Conservation (phyloP, 1,140 invertebrate genomes). For the Cyclargus thomasi region DNA sequence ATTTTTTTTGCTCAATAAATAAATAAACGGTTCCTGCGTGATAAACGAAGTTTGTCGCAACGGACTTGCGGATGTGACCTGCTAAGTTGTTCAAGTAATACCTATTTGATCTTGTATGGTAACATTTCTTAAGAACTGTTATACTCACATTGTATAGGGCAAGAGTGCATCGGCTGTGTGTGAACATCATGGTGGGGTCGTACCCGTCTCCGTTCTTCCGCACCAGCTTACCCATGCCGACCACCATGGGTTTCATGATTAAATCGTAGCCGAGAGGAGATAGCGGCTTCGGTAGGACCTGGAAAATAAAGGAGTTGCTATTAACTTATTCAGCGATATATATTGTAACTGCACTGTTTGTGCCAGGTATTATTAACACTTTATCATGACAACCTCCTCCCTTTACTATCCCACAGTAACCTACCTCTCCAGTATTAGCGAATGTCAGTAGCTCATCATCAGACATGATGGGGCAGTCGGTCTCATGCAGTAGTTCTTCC, state of each 20-base stretch:
- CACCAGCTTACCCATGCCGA: conserved; percentile 32
- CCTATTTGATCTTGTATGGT: too few species aligned
- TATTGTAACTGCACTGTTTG: neutral
- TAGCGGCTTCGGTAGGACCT: conserved; percentile 61
- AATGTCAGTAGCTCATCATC: conserved; percentile 73
- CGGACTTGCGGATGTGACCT: too few species aligned
- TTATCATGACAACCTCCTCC: neutral
- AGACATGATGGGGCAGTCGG: conserved; percentile 78
- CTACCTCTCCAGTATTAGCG: conserved; percentile 81
- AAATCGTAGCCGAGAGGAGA: conserved; percentile 47
- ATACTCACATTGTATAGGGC: conserved; percentile 73
- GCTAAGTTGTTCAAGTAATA: too few species aligned
- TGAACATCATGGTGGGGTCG: conserved; percentile 38
- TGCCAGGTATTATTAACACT: too few species aligned
- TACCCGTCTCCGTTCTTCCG: conserved; percentile 32
- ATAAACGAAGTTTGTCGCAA: too few species aligned
- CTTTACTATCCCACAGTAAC: neutral
- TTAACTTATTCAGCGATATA: neutral
- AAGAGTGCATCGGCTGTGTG: conserved; percentile 63
- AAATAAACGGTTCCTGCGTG: too few species aligned
- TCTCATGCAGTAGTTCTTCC: conserved; percentile 83
- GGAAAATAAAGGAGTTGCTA: neutral
- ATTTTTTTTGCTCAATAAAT: too few species aligned
- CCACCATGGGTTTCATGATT: conserved; percentile 32
- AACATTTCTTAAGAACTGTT: too few species aligned